Base-by-base conservation (phyloP, 23 tunicate genomes). In the Halocynthia aurantium region DNA sequence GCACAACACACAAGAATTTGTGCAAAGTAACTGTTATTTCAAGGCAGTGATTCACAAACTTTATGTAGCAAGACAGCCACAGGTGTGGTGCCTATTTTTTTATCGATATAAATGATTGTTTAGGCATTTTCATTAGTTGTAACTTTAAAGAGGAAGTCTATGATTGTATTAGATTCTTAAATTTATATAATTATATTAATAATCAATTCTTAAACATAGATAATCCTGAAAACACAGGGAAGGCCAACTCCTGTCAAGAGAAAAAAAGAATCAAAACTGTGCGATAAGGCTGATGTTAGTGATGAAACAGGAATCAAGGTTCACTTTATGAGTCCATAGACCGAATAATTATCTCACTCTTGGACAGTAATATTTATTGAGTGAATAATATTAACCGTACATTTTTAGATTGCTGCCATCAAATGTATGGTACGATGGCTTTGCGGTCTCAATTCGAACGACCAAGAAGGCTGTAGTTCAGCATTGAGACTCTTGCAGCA, bases 391-490 rank as follows among this genome's bases (percentile, higher is more conserved):
- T 22, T 20, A 22, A 68, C 22, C 13, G 13, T 12, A 17, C 13
- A 18, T 18, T 10, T 11, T 75, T 77, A 87, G 94, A 76, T 92
- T 20, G 91, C 87, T 2, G 90, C 93, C 18, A 86, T 92, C 88
- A 92, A 92, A 79, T 92, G 98, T 79, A 92, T 92, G 84, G 88
- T 86, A 2, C 76, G 98, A 5, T 92, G 98, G 98, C 69, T 92
- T 77, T 67, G 67, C 22, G 98, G 98, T 7, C 50, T 92, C 22
- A 76, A 84, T n/a, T 86, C 88, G 15, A 92, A 92, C 54, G 98
- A 92, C 4, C 71, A 22, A 18, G 88, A 92, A 62, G 74, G 85
- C 67, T 92, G 98, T 67, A 88, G 91, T 22, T 78, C 87, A 17
- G 82, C 98, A 6, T 73, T 92, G 63, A 83, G 92, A 53, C 63